Conservation (phyloP, 2,113 vertebrate species). For the Holacanthus passer region DNA sequence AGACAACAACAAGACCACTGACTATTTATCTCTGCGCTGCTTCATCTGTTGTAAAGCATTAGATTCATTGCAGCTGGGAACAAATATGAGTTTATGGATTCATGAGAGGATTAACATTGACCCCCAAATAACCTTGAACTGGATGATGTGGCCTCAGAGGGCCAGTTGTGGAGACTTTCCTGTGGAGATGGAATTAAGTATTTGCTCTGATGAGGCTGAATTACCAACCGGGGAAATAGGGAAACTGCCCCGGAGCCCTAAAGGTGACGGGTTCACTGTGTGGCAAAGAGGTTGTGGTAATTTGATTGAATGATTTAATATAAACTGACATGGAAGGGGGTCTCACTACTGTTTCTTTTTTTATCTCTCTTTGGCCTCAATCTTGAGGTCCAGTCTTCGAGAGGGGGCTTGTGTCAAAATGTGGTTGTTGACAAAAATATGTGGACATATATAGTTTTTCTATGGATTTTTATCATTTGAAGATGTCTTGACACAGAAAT, state of each 20-base stretch:
- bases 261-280: neutral
- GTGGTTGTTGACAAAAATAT: neutral
- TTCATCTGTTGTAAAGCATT: slow-evolving; percentile 8
- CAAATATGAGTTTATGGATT: slow-evolving; percentile 28
- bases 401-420: neutral
- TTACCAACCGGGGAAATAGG: neutral
- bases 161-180: neutral
- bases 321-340: neutral
- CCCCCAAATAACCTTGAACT: slow-evolving; percentile 10
- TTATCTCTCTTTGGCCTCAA: neutral
- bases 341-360: neutral
- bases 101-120: slow-evolving; percentile 24
- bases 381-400: neutral
- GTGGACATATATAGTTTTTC: too few species aligned
- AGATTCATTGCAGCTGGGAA: slow-evolving; percentile 5
- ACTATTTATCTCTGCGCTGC: neutral
- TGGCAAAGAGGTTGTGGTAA: neutral
- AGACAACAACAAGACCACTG: neutral
- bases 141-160: slow-evolving; percentile 14
- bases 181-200: slow-evolving; percentile 15
- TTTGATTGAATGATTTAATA: neutral
- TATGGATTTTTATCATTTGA: too few species aligned
- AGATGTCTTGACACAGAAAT: neutral
- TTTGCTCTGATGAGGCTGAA: neutral
- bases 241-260: neutral